Evolutionary conservation across 2,113 vertebrate species (phyloP).

Genomic region (Petrocephalus microphthalmus): DNA sequence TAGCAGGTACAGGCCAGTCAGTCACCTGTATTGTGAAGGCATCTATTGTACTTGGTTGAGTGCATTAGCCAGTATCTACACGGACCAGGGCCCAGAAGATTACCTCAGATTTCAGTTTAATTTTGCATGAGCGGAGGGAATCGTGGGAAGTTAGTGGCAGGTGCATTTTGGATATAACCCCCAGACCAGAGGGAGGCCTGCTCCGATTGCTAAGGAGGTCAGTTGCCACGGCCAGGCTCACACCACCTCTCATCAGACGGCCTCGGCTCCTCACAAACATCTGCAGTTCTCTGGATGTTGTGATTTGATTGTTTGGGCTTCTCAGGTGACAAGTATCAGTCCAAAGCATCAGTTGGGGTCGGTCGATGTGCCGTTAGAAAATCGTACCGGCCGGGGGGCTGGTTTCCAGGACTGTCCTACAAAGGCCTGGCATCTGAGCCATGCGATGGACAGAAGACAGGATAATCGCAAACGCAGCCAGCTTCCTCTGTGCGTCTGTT

Average conservation of each 20-base stretch:
- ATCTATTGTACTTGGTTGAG: conserved; percentile 2
- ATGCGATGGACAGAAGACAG: background rate
- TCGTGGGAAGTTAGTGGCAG: background rate
- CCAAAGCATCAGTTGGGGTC: background rate
- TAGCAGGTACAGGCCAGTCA: conserved; percentile 4
- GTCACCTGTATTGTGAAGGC: background rate
- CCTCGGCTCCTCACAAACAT: background rate
- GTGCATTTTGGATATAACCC: background rate
- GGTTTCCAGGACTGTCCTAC: too few relatives aligned
- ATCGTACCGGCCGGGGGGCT: too few relatives aligned
- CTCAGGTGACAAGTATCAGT: background rate
- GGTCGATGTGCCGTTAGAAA: background rate
- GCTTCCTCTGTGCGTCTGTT: background rate
- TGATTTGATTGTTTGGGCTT: background rate
- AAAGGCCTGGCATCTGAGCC: background rate
- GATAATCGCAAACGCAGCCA: background rate
- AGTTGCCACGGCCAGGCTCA: background rate
- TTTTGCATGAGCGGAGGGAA: background rate
- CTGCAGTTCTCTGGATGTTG: background rate
- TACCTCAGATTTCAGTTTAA: background rate
- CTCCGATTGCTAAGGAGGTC: background rate
- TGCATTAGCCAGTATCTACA: conserved; percentile 9
- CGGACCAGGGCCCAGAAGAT: conserved; percentile 4
- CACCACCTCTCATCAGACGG: background rate
- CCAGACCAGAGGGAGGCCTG: background rate